Evolutionary conservation across 2,797 vertebrate species (phyloP).

Genomic region (Sebastolobus alascanus): DNA sequence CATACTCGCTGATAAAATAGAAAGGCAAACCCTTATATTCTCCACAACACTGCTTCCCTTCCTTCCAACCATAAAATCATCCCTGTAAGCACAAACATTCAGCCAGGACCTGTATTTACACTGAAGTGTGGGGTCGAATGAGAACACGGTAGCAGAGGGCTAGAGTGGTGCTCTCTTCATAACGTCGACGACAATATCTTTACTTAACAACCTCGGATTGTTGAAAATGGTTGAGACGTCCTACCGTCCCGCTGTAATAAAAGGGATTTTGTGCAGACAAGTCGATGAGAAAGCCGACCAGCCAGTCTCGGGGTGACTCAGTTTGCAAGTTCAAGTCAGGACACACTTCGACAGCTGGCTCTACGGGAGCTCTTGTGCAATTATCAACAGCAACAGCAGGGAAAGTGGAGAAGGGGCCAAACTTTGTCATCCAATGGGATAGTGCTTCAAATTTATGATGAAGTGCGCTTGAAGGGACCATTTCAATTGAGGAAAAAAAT

Average conservation of each 20-base stretch:
- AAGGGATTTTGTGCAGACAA: slow-evolving; percentile 58
- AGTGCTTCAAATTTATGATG: slow-evolving; percentile 58
- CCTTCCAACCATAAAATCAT: slow-evolving; percentile 49
- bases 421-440: slow-evolving; percentile 61
- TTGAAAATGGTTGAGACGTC: slow-evolving; percentile 11
- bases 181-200: slow-evolving; percentile 25
- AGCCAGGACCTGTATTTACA: slow-evolving; percentile 36
- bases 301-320: slow-evolving; percentile 73
- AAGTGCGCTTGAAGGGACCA: slow-evolving; percentile 37
- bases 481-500: slow-evolving; percentile 49
- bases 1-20: slow-evolving; percentile 63
- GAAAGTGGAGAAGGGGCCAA: slow-evolving; percentile 62
- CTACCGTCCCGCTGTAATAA: slow-evolving; percentile 24
- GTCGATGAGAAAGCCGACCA: slow-evolving; percentile 54
- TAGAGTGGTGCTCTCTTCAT: slow-evolving; percentile 14
- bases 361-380: slow-evolving; percentile 81
- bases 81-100: slow-evolving; percentile 42
- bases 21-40: slow-evolving; percentile 59
- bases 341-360: slow-evolving; percentile 84
- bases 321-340: slow-evolving; percentile 82
- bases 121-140: slow-evolving; percentile 37
- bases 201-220: slow-evolving; percentile 26
- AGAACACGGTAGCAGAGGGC: slow-evolving; percentile 26
- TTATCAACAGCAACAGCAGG: slow-evolving; percentile 77
- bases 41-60: slow-evolving; percentile 46